Evolutionary conservation across 2,888 invertebrate genomes (phyloP), one percentile per base, ranked within the genome.

Genomic region (Strigamia transsilvanica): DNA sequence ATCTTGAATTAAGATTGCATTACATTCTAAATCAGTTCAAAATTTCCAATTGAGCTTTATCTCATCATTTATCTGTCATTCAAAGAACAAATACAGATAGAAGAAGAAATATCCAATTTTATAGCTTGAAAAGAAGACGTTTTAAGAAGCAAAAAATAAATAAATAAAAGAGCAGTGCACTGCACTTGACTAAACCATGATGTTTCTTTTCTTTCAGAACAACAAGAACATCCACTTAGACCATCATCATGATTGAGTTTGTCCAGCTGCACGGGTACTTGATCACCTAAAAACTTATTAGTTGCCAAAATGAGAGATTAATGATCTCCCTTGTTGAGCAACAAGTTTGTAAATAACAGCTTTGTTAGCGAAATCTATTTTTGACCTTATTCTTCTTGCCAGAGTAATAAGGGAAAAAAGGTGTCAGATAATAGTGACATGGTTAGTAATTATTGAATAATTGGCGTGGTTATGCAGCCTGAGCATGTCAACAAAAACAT

Each of bases 181-280:
- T 13, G 46, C 46, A 46, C 46, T 46, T 46, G 6, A 46, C 46
- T 46, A 7, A 46, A 46, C 46, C 46, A 46, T 15, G 46, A 46
- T 46, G 46, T 46, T 46, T 46, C 46, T 46, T 46, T 46, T 46
- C 46, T 46, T 46, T 46, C 46, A 46, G 15, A 46, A 2, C 15
- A 46, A 46, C 46, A 46, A 12, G 13, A 46, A 46, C 46, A 13
- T 46, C 46, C 46, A 46, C 46, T 46, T 46, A 46, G 46, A 46
- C 46, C 46, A 46, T 46, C 46, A 46, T 46, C 46, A 46, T 46
- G 46, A 46, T 46, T 46, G 46, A 46, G 46, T 46, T 46, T 46
- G 5, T 10, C 46, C 46, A 46, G 46, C 46, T 46, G 46, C 46
- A 46, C 4, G 46, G 46, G 10, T 15, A 46, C 46, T 46, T 46